Conservation (phyloP, 2,797 vertebrate species). For the Scolopax rusticola region DNA sequence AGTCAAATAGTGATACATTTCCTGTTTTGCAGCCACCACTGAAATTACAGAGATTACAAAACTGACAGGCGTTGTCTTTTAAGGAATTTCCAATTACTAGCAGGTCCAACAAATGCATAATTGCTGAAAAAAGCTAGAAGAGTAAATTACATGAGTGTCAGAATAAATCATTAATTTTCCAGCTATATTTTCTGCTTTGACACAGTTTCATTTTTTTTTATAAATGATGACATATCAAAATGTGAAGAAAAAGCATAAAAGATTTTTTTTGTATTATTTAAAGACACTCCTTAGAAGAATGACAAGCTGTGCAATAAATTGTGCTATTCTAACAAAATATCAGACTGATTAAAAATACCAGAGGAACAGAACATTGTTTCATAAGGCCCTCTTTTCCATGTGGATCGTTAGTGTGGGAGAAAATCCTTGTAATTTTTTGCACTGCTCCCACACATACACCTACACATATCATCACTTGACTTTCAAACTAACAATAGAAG, state of each 20-base stretch:
- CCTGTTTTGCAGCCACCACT: neutral
- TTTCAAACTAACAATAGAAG: slow-evolving; percentile 84
- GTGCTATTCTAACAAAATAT: slow-evolving; percentile 73
- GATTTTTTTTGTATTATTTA: slow-evolving; percentile 9
- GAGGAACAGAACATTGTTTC: slow-evolving; percentile 76
- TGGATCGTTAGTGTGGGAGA: slow-evolving; percentile 79
- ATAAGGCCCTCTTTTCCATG: slow-evolving; percentile 74
- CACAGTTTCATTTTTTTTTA: neutral
- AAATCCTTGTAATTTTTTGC: slow-evolving; percentile 83
- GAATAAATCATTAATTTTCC: slow-evolving; percentile 47
- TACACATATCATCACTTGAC: slow-evolving; percentile 83
- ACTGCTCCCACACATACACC: slow-evolving; percentile 82
- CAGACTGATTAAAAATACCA: slow-evolving; percentile 77
- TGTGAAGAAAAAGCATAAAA: neutral
- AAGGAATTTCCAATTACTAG: slow-evolving; percentile 32
- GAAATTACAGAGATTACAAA: slow-evolving; percentile 21
- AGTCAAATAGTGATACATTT: neutral
- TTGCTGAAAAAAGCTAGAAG: slow-evolving; percentile 6
- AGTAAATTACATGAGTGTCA: slow-evolving; percentile 56
- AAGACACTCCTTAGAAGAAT: slow-evolving; percentile 36
- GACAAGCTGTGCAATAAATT: slow-evolving; percentile 57
- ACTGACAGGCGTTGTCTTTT: slow-evolving; percentile 14
- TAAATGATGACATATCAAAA: neutral
- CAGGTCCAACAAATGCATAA: slow-evolving; percentile 55
- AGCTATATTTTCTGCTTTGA: slow-evolving; percentile 51